Percentiles rank a stretch among this genome's conserved stretches.
Conservation (phyloP, 2,113 vertebrate species). For the Pseudorasbora parva region DNA sequence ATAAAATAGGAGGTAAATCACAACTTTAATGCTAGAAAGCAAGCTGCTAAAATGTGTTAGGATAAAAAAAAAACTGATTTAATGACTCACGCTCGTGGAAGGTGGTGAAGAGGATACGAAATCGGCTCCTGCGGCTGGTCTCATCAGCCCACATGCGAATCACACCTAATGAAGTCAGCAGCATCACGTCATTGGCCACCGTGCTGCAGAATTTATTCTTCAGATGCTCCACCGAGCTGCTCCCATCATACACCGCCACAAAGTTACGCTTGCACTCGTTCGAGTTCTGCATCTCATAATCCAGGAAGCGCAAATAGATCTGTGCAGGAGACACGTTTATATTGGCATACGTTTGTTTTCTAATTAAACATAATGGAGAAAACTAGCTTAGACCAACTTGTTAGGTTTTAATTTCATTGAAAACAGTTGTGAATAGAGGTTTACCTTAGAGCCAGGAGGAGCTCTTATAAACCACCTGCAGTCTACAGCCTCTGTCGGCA, state of each 20-base stretch:
- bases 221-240: slow-evolving; percentile 93
- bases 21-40: background rate
- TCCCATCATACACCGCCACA: slow-evolving; percentile 94
- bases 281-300: slow-evolving; percentile 99
- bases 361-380: too few relatives aligned
- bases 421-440: slow-evolving; percentile 50
- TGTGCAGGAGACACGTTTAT: slow-evolving; percentile 61
- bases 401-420: background rate
- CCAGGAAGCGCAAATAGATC: slow-evolving; percentile 96
- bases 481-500: slow-evolving; percentile 90
- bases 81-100: slow-evolving; percentile 92
- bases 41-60: slow-evolving; percentile 1
- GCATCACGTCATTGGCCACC: slow-evolving; percentile 95
- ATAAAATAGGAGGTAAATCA: slow-evolving; percentile 9
- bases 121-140: slow-evolving; percentile 90
- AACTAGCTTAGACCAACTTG: background rate
- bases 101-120: slow-evolving; percentile 97
- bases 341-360: background rate
- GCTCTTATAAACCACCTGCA: slow-evolving; percentile 97
- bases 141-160: slow-evolving; percentile 97
- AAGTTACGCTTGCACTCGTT: slow-evolving; percentile 98
- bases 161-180: slow-evolving; percentile 88
- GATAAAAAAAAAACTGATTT: background rate
- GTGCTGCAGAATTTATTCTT: slow-evolving; percentile 98
- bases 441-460: slow-evolving; percentile 89